These are phyloP conservation scores for Diuraphis noxia DNA, from an alignment of 1,140 invertebrate species.

Conservation along the genomic window DNA sequence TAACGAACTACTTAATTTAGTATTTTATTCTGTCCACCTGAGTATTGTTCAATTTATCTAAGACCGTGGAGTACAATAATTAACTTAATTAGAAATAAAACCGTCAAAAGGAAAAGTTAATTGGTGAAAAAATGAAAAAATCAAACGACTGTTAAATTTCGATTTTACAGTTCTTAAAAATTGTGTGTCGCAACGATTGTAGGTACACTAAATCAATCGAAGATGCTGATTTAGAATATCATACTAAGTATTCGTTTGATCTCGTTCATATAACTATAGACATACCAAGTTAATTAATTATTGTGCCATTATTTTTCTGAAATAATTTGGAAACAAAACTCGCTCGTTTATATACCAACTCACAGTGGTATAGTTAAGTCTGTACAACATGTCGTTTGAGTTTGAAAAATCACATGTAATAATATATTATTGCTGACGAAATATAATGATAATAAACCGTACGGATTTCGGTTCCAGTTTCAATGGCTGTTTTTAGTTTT, in stretches of 20 bases:
- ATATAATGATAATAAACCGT: background rate
- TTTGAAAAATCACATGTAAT: background rate
- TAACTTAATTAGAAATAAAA: too few species aligned
- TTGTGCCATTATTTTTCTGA: background rate
- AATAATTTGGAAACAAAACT: background rate
- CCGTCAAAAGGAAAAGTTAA: too few species aligned
- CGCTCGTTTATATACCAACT: background rate
- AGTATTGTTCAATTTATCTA: too few species aligned
- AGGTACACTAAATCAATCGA: background rate
- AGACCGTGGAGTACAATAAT: too few species aligned
- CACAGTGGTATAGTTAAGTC: background rate
- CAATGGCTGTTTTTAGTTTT: constrained; percentile 23
- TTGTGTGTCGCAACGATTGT: too few species aligned
- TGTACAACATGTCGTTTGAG: background rate
- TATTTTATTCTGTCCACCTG: too few species aligned
- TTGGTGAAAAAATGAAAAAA: too few species aligned
- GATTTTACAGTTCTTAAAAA: too few species aligned
- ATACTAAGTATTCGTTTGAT: background rate
- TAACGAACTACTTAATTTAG: too few species aligned
- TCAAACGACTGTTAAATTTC: too few species aligned
- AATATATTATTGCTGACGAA: background rate
- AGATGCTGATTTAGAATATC: background rate
- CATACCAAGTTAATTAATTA: background rate
- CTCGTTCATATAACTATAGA: background rate
- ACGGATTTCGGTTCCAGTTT: background rate